These are phyloP conservation scores for Myopa tessellatipennis DNA, from an alignment of 2,888 invertebrate species.

Conservation along the genomic window DNA sequence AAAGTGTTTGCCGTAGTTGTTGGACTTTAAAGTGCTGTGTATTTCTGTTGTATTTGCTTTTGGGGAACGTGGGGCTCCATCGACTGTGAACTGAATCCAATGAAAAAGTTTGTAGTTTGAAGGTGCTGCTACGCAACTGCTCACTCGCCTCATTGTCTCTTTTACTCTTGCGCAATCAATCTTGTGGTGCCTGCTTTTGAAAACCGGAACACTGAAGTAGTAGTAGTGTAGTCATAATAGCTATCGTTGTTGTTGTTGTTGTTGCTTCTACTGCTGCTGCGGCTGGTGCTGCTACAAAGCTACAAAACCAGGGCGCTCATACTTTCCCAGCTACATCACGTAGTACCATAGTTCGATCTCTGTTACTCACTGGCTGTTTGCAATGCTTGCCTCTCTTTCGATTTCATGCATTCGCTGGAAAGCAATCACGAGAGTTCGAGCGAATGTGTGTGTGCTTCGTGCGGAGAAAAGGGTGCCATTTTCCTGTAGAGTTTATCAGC, in stretches of 20 bases:
- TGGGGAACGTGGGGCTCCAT: neutral
- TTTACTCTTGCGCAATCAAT: no score
- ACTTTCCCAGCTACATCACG: neutral
- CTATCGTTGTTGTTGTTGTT: neutral
- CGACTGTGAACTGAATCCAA: neutral
- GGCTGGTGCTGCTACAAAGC: conserved; percentile 19
- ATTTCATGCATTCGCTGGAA: conserved; percentile 28
- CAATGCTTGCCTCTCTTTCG: conserved; percentile 26
- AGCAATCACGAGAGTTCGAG: neutral
- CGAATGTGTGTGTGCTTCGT: conserved; percentile 19
- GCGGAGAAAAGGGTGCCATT: neutral
- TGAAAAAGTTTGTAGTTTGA: conserved; percentile 1
- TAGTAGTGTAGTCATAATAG: neutral
- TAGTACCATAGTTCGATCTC: neutral
- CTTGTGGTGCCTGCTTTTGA: conserved; percentile 20
- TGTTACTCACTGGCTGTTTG: neutral
- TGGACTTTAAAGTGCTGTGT: conserved; percentile 1
- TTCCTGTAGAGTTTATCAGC: neutral
- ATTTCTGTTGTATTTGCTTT: neutral
- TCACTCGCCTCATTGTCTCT: conserved; percentile 36
- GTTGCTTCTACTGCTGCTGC: neutral
- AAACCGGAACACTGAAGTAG: neutral
- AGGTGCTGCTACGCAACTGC: conserved; percentile 1
- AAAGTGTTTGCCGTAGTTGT: conserved; percentile 4
- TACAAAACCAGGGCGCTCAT: conserved; percentile 10